phyloP scores from a whole-genome alignment of 2,797 vertebrate genomes.

The Poeciliopsis paucimaculata region DNA sequence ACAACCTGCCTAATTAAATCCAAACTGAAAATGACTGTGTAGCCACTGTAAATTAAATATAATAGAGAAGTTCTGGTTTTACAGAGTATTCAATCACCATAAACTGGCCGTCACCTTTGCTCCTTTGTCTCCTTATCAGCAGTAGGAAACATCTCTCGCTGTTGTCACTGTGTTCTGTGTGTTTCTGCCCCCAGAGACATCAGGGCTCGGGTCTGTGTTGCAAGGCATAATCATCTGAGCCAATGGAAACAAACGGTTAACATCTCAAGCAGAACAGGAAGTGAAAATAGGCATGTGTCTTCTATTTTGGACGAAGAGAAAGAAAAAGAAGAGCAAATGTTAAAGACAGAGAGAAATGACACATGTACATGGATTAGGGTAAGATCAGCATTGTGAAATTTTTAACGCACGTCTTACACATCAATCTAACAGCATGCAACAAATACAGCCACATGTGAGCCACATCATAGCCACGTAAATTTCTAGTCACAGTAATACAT shows the following conservation, averaged over 20 bases:
- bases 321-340: conserved; percentile 27
- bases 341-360: conserved; percentile 42
- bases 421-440: not conserved
- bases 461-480: conserved; percentile 2
- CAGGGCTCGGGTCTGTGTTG: conserved; percentile 29
- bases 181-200: conserved; percentile 28
- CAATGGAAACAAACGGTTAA: conserved; percentile 59
- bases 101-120: conserved; percentile 57
- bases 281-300: conserved; percentile 43
- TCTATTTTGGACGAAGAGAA: conserved; percentile 56
- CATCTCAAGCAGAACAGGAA: conserved; percentile 56
- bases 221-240: conserved; percentile 61
- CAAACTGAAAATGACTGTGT: conserved; percentile 46
- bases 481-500: not conserved
- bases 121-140: conserved; percentile 52
- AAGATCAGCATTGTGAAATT: not conserved
- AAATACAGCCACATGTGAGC: conserved; percentile 1
- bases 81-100: conserved; percentile 1
- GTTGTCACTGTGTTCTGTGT: conserved; percentile 30
- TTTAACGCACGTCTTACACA: not conserved
- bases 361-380: conserved; percentile 20
- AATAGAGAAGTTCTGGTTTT: not conserved
- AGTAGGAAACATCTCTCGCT: conserved; percentile 62
- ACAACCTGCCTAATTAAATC: not conserved
- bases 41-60: not conserved